phyloP scores from a whole-genome alignment of 2,888 invertebrate species.

The Catocala sponsa region DNA sequence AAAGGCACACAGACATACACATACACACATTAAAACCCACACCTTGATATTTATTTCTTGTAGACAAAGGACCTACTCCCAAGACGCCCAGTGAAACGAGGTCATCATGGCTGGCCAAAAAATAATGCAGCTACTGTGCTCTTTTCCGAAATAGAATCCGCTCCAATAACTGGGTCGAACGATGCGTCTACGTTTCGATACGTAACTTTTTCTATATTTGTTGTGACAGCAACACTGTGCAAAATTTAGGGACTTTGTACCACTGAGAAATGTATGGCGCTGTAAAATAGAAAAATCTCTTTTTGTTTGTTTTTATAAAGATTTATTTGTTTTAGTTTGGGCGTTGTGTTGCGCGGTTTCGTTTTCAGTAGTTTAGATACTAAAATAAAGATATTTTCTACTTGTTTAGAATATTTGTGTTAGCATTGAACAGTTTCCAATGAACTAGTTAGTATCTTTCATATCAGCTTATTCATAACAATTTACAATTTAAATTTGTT shows the following conservation, averaged over 20 bases:
- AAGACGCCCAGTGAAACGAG: constrained; percentile 58
- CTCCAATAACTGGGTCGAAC: constrained; percentile 77
- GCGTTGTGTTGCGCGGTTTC: not conserved
- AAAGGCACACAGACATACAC: constrained; percentile 1
- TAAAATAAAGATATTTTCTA: not conserved
- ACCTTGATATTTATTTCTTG: constrained; percentile 38
- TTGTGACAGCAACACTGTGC: constrained; percentile 41
- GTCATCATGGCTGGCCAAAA: constrained; percentile 78
- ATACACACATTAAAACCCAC: constrained; percentile 17
- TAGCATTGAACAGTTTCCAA: not conserved
- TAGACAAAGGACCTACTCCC: constrained; percentile 51
- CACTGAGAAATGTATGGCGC: constrained; percentile 6
- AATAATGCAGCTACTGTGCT: constrained; percentile 81
- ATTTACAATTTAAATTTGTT: not conserved
- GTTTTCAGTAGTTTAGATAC: not conserved
- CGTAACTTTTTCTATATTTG: constrained; percentile 50
- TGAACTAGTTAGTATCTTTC: too few relatives aligned
- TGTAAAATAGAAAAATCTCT: constrained; percentile 12
- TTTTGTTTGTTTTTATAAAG: constrained; percentile 2
- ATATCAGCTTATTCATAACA: too few relatives aligned
- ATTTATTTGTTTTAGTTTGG: constrained; percentile 16
- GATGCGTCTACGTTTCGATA: constrained; percentile 69
- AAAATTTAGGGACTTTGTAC: constrained; percentile 31
- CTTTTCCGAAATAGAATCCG: constrained; percentile 80
- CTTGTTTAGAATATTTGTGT: not conserved